Conservation (phyloP, 2,888 invertebrate species). For the Metallyticus violacea region DNA sequence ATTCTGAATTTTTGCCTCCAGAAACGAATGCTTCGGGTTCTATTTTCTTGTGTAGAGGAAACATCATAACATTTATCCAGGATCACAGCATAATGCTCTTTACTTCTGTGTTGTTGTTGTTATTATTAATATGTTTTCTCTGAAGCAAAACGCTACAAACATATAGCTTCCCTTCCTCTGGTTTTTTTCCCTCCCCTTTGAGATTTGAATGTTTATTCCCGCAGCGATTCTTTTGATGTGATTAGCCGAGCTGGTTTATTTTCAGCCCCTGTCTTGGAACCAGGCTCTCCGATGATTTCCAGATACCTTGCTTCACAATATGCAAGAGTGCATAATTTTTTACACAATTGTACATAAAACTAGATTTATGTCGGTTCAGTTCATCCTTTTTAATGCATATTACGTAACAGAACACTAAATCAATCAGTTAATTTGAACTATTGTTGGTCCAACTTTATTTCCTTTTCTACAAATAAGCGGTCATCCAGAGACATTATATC, state of each 20-base stretch:
- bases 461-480: no score
- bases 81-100: background rate
- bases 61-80: background rate
- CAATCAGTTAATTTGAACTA: no score
- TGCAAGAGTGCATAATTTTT: no score
- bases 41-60: background rate
- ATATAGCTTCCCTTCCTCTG: background rate
- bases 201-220: background rate
- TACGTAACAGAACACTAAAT: no score
- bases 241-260: background rate
- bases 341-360: no score
- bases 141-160: background rate
- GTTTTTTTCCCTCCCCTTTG: background rate
- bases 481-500: no score
- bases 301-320: background rate
- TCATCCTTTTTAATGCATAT: no score
- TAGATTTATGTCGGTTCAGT: no score
- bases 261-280: background rate
- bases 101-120: background rate
- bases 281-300: background rate
- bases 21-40: background rate
- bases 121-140: background rate
- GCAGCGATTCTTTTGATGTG: background rate
- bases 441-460: no score
- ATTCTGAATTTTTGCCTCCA: background rate